phyloP scores from a whole-genome alignment of 2,888 invertebrate genomes.

The Acronicta aceris region DNA sequence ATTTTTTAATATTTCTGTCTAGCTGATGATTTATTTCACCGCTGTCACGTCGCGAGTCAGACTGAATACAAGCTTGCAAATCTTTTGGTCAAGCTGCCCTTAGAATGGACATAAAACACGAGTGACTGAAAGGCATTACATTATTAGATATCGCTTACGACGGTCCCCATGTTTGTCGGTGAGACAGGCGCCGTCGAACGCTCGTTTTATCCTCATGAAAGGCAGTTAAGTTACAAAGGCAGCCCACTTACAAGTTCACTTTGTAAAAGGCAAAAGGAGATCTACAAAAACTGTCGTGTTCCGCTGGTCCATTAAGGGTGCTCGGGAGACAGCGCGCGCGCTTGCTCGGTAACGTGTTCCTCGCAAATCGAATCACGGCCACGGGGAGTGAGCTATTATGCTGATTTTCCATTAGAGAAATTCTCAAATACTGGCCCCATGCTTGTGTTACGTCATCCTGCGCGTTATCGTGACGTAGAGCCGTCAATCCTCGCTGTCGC shows the following conservation, averaged over 20 bases:
- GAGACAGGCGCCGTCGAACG: constrained; percentile 64
- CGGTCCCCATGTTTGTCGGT: constrained; percentile 69
- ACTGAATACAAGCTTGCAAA: constrained; percentile 49
- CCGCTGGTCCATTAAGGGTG: constrained; percentile 75
- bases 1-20: constrained; percentile 71
- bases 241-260: constrained; percentile 67
- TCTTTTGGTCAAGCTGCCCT: constrained; percentile 56
- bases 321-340: constrained; percentile 60
- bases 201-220: constrained; percentile 70
- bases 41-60: constrained; percentile 56
- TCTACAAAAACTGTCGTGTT: constrained; percentile 74
- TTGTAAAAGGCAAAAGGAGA: constrained; percentile 72
- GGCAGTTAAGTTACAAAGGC: constrained; percentile 72
- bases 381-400: constrained; percentile 79
- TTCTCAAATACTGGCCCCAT: constrained; percentile 67
- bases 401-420: constrained; percentile 86
- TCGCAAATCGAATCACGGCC: constrained; percentile 81
- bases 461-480: constrained; percentile 47
- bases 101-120: constrained; percentile 71
- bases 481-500: constrained; percentile 31
- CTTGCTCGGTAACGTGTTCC: constrained; percentile 71
- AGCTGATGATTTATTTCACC: constrained; percentile 68
- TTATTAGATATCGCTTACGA: constrained; percentile 83
- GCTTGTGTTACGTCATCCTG: constrained; percentile 50
- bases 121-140: constrained; percentile 66